Conservation (phyloP, 1,140 invertebrate species). For the Acromyrmex charruanus region DNA sequence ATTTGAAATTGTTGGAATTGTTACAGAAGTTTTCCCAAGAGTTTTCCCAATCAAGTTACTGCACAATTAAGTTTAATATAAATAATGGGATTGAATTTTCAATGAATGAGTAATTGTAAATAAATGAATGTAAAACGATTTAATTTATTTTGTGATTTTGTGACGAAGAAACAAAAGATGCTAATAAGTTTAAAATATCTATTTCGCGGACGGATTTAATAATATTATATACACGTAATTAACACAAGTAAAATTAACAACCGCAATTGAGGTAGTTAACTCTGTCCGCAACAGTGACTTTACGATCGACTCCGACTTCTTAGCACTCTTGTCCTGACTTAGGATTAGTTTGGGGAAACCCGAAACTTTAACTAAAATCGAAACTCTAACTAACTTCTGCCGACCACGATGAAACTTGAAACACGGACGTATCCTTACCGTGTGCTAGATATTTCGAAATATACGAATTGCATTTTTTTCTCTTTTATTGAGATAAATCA, state of each 20-base stretch:
- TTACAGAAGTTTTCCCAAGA: not conserved
- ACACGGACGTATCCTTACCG: conserved; percentile 10
- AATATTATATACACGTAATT: conserved; percentile 30
- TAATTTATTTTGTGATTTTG: not conserved
- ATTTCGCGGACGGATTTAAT: not conserved
- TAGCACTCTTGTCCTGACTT: conserved; percentile 40
- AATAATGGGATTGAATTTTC: conserved; percentile 15
- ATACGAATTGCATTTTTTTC: not conserved
- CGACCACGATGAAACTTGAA: conserved; percentile 13
- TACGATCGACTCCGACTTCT: conserved; percentile 30
- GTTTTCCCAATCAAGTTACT: not conserved
- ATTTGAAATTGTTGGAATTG: conserved; percentile 26
- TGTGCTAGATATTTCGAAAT: conserved; percentile 23
- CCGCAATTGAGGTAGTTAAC: conserved; percentile 24
- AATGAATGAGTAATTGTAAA: not conserved
- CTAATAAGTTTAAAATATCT: not conserved
- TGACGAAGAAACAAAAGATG: not conserved
- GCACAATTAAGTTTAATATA: not conserved
- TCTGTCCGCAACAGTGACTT: conserved; percentile 44
- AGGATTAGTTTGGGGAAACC: conserved; percentile 40
- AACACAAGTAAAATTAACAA: conserved; percentile 35
- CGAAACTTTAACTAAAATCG: conserved; percentile 61
- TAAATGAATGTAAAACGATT: not conserved
- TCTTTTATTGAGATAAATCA: not conserved
- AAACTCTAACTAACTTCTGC: conserved; percentile 51